Conservation (phyloP, 2,888 invertebrate genomes). For the Drosophila paramelanica region DNA sequence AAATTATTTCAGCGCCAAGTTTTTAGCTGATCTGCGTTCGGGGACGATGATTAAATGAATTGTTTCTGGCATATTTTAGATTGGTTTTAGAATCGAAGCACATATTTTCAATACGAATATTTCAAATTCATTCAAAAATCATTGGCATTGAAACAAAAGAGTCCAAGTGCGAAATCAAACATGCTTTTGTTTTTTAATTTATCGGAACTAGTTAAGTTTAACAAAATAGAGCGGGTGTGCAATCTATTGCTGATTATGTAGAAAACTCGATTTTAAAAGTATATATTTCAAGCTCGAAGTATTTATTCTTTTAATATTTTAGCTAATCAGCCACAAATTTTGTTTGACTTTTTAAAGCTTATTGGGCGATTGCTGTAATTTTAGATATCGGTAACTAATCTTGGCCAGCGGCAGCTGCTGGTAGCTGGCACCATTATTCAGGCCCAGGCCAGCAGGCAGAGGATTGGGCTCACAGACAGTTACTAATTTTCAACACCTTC, state of each 20-base stretch:
- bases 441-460: conserved; percentile 1
- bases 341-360: too few relatives aligned
- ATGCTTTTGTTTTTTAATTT: too few relatives aligned
- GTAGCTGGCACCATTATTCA: conserved; percentile 43
- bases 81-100: conserved; percentile 7
- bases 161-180: too few relatives aligned
- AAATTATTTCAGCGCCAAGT: conserved; percentile 55
- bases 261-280: too few relatives aligned
- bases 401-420: conserved; percentile 23
- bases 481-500: conserved; percentile 79
- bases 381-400: conserved; percentile 39
- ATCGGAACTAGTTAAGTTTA: too few relatives aligned
- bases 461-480: conserved; percentile 57
- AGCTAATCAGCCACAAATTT: too few relatives aligned
- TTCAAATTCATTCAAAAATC: too few relatives aligned
- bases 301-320: too few relatives aligned
- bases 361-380: not conserved
- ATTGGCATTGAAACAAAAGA: too few relatives aligned
- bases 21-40: conserved; percentile 40
- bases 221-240: too few relatives aligned
- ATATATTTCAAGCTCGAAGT: too few relatives aligned
- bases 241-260: too few relatives aligned
- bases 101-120: not conserved
- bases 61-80: conserved; percentile 26
- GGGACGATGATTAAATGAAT: conserved; percentile 48